Evolutionary conservation across 2,888 invertebrate genomes (phyloP).

Genomic region (Tolmerus cingulatus): DNA sequence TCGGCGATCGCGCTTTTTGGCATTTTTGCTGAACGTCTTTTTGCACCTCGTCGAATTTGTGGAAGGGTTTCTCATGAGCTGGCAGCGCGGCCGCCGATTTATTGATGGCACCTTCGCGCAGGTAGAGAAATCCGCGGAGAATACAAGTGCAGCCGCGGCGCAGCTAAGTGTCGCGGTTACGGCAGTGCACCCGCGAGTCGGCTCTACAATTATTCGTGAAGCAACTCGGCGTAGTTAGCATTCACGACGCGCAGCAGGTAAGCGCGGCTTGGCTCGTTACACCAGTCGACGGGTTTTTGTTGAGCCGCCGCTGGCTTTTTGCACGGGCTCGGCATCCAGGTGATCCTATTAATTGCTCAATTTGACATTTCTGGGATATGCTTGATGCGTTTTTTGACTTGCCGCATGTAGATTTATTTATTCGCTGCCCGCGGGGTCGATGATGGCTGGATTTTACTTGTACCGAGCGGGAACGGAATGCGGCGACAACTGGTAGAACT

Average conservation of each 20-base stretch:
- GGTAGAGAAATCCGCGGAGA: neutral
- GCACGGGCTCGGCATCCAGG: neutral
- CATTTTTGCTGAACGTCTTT: neutral
- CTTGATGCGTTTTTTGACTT: neutral
- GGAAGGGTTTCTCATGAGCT: neutral
- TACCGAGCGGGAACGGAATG: neutral
- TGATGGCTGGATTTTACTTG: neutral
- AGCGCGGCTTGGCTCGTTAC: neutral
- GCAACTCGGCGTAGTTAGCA: conserved; percentile 3
- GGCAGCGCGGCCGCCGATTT: neutral
- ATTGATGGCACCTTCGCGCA: neutral
- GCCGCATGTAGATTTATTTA: neutral
- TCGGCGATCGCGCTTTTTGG: neutral
- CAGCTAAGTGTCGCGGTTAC: neutral
- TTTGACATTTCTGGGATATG: conserved; percentile 21
- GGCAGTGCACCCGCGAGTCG: neutral
- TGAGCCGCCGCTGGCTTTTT: neutral
- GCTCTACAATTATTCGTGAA: neutral
- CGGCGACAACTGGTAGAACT: neutral
- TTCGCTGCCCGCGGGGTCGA: neutral
- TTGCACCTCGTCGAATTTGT: neutral
- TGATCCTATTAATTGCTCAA: conserved; percentile 23
- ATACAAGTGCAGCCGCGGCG: neutral
- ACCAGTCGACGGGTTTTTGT: neutral
- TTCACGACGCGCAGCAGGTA: neutral